Evolutionary conservation across 2,888 invertebrate species (phyloP), one percentile per base, ranked within the genome.

Genomic region (Mythimna ferrago): DNA sequence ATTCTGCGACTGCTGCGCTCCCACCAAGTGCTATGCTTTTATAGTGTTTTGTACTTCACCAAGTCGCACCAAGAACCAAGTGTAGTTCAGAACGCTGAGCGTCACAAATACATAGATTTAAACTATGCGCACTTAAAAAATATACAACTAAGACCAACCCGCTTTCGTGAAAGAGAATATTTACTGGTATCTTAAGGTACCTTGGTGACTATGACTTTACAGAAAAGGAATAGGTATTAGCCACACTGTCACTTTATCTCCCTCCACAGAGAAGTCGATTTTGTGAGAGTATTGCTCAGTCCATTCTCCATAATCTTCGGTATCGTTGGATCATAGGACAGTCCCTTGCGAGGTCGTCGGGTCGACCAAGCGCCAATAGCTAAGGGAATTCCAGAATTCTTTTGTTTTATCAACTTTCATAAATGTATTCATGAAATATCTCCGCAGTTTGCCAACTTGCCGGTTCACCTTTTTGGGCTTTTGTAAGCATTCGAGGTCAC

Each of bases 341-440:
- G 54, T 67, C 66, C 76, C 76, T 11, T 19, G 76, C 19, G 76
- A 67, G 67, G 57, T 64, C 41, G 69, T 5, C 26, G 54, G 75
- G 68, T 54, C 81, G 69, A 69, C 56, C 66, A 54, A 54, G 11
- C 76, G 60, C 48, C 48, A 76, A 67, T 51, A 81, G 78, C 77
- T 60, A 63, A 65, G 63, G 71, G 78, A 62, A 78, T 77, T 41
- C 71, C 65, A 57, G 58, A 58, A 66, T 81, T 70, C 78, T 77
- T 81, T 78, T 78, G 71, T 78, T 81, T 70, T 81, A 70, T 78
- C 78, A 81, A 77, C 62, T 81, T 81, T 70, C 82, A 70, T 81
- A 81, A 77, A 81, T 69, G 65, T 78, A 78, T 81, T 78, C 71
- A 81, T 70, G 82, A 69, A 81, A 67, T 64, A 76, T 68, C 68